Base-by-base conservation (phyloP, 2,888 invertebrate genomes). In the Hydroisotoma schaefferi region DNA sequence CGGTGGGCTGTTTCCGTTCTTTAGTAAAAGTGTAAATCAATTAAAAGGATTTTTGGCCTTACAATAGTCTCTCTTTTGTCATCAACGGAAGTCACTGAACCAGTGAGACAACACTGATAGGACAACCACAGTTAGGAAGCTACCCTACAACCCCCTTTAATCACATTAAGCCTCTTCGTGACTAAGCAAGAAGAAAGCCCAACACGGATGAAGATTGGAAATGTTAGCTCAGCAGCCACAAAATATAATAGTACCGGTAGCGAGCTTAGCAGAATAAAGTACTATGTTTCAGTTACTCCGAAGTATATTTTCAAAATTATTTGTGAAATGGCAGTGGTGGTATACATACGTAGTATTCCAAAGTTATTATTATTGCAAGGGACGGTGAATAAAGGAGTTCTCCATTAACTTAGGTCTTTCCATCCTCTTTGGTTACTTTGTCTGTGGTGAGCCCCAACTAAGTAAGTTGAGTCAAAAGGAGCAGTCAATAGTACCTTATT, bases 81-180 rank as follows among this genome's bases (percentile, higher is more conserved):
- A n/a, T n/a, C n/a, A 52, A 52, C 52, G 22, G 49, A 28, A 49
- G 26, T 52, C 52, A 52, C 20, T 52, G 33, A 52, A 37, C 37
- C 52, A 52, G 29, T 52, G 52, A 52, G 52, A 52, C 52, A 52
- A 52, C 52, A 52, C 52, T 52, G 52, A 52, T 52, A 52, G 37
- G 52, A 52, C 52, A 4, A 33, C 52, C 52, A n/a, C 29, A n/a
- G n/a, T n/a, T n/a, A n/a, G n/a, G n/a, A n/a, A n/a, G n/a, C n/a
- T n/a, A n/a, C n/a, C n/a, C n/a, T n/a, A n/a, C n/a, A 52, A 52
- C 52, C 52, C 5, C 52, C 37, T 28, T 20, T 52, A 52, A 52
- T 52, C 52, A 52, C 52, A 52, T 52, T 52, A 52, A 53, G 43
- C 20, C 53, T 15, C 40, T 38, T 26, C n/a, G 40, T 33, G n/a